Conservation (phyloP, 2,113 vertebrate species). For the Rhynchomys soricoides region DNA sequence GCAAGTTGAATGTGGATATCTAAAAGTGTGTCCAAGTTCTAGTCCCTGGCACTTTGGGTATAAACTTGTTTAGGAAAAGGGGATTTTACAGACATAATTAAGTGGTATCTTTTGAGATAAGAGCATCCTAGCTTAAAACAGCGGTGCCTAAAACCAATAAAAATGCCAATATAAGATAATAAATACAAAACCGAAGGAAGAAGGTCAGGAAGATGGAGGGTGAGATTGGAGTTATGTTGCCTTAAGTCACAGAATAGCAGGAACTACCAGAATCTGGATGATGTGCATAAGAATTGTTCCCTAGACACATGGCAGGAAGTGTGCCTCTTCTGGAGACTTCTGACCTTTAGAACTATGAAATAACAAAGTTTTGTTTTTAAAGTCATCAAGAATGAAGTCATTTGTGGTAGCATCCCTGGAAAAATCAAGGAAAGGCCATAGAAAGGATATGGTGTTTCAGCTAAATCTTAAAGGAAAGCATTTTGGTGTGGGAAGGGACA, state of each 20-base stretch:
- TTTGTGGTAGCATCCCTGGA: neutral
- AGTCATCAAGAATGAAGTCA: slow-evolving; percentile 17
- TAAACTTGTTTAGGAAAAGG: slow-evolving; percentile 27
- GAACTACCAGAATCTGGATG: neutral
- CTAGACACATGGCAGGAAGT: neutral
- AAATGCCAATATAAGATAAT: slow-evolving; percentile 5
- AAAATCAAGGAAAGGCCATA: slow-evolving; percentile 38
- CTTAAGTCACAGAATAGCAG: slow-evolving; percentile 3
- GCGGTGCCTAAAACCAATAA: neutral
- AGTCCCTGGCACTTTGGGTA: neutral
- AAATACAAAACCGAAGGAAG: neutral
- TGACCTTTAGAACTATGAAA: neutral
- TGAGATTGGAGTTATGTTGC: neutral
- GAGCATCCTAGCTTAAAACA: slow-evolving; percentile 23
- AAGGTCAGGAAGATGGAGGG: neutral
- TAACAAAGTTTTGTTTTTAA: slow-evolving; percentile 38
- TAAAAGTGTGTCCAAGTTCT: neutral
- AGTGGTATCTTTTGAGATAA: slow-evolving; percentile 9
- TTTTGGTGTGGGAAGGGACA: slow-evolving; percentile 3
- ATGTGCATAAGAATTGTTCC: neutral
- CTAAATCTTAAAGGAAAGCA: slow-evolving; percentile 46
- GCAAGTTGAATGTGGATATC: neutral
- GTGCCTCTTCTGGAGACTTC: neutral
- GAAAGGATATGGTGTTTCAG: neutral
- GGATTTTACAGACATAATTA: slow-evolving; percentile 39